Conservation (phyloP, 2,113 vertebrate genomes). For the Nannospalax galili region DNA sequence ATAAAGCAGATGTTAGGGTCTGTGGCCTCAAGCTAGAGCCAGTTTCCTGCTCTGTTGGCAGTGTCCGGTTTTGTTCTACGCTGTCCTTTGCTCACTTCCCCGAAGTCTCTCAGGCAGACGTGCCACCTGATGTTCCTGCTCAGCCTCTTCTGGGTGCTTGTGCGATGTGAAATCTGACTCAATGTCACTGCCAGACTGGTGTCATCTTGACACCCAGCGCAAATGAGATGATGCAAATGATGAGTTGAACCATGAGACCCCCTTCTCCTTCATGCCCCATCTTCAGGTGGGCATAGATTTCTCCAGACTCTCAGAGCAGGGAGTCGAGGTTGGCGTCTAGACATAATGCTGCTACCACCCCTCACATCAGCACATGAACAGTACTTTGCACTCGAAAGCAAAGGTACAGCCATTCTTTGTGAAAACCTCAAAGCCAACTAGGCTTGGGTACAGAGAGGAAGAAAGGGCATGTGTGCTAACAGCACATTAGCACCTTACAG, state of each 20-base stretch:
- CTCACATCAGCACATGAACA: fast-evolving
- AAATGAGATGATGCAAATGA: too few species aligned
- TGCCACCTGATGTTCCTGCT: fast-evolving
- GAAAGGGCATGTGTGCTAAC: fast-evolving
- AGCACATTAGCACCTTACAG: not conserved
- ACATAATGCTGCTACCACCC: fast-evolving
- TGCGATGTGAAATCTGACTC: fast-evolving
- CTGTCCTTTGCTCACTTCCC: not conserved
- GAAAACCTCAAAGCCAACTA: not conserved
- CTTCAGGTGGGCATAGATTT: not conserved
- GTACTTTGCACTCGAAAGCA: fast-evolving
- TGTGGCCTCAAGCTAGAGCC: not conserved
- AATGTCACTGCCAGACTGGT: fast-evolving
- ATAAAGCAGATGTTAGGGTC: not conserved
- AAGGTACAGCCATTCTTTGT: not conserved
- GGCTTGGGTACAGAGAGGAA: too few species aligned
- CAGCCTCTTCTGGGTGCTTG: fast-evolving
- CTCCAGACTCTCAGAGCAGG: fast-evolving
- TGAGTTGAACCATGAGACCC: not conserved
- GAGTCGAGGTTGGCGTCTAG: fast-evolving
- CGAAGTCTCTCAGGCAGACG: not conserved
- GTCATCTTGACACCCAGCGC: not conserved
- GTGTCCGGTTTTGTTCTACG: not conserved
- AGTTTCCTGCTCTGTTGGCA: not conserved
- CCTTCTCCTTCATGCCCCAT: fast-evolving